Evolutionary conservation across 2,888 invertebrate species (phyloP).

Genomic region (Luperina nickerlii): DNA sequence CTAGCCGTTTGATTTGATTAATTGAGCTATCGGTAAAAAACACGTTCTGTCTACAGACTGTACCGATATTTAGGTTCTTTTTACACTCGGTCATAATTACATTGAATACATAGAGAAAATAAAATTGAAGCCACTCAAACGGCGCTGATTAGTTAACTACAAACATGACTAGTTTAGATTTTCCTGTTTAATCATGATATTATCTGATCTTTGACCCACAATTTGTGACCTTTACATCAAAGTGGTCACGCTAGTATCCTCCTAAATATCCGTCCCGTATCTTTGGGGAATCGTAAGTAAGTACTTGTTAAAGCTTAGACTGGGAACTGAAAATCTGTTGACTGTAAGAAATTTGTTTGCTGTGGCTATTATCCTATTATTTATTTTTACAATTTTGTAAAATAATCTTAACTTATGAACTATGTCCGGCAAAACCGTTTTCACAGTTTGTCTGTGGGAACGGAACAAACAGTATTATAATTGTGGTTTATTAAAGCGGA

Average conservation of each 20-base stretch:
- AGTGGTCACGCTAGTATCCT: background rate
- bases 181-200: conserved; percentile 18
- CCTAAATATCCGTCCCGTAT: background rate
- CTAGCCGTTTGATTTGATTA: conserved; percentile 9
- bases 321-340: background rate
- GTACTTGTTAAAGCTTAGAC: background rate
- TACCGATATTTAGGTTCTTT: conserved; percentile 7
- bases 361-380: too few relatives aligned
- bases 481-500: too few relatives aligned
- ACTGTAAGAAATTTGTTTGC: background rate
- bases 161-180: conserved; percentile 23
- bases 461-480: too few relatives aligned
- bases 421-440: too few relatives aligned
- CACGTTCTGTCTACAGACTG: background rate
- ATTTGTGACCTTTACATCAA: conserved; percentile 17
- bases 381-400: too few relatives aligned
- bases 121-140: conserved; percentile 14
- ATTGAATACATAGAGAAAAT: background rate
- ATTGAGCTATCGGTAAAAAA: conserved; percentile 22
- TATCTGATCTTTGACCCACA: conserved; percentile 12
- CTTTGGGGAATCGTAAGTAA: background rate
- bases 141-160: conserved; percentile 12
- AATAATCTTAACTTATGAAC: too few relatives aligned
- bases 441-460: too few relatives aligned
- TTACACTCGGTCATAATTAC: background rate